Base-by-base conservation (phyloP, 2,888 invertebrate species). In the Cepaea hortensis region DNA sequence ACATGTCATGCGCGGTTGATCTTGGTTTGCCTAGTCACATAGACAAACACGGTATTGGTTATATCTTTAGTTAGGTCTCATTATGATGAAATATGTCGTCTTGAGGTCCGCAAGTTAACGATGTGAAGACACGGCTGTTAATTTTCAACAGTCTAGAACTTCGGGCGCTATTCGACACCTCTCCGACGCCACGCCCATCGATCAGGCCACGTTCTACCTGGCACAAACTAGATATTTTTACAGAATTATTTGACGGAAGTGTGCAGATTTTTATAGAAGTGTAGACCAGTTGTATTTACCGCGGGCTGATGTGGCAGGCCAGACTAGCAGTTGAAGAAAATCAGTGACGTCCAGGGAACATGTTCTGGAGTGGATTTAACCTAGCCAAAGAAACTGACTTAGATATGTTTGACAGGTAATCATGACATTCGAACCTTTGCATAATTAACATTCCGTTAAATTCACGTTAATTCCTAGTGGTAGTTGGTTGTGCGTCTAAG, bases 391-490 rank as follows among this genome's bases (percentile, higher is more conserved):
- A 68, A 46, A 65, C 81, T 0, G 68, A 68, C 9, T 1, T 84
- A 48, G 75, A 68, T 84, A 68, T 75, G 46, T 62, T 72, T 48
- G 62, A 55, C 84, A 76, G 76, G 65, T 76, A 23, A 61, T n/a
- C 13, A 35, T 73, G 13, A 55, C 6, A 55, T 55, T 55, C 55
- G 6, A 55, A 11, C 11, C 35, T 35, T 35, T 35, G 35, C 35
- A 35, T 1, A 35, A 35, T 35, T 35, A 35, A 35, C 35, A 35
- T 35, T 35, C 35, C 35, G 35, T 35, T 35, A 35, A 35, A 35
- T 35, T 35, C 35, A 35, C 35, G 35, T 35, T 35, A 35, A 35
- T 1, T 35, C 35, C 35, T 35, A 35, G 35, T 35, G 35, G 35
- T 35, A 35, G 35, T 35, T 35, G 35, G 35, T 35, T 35, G 35